Conservation (phyloP, 2,888 invertebrate genomes). For the Nemapogon koenigi region DNA sequence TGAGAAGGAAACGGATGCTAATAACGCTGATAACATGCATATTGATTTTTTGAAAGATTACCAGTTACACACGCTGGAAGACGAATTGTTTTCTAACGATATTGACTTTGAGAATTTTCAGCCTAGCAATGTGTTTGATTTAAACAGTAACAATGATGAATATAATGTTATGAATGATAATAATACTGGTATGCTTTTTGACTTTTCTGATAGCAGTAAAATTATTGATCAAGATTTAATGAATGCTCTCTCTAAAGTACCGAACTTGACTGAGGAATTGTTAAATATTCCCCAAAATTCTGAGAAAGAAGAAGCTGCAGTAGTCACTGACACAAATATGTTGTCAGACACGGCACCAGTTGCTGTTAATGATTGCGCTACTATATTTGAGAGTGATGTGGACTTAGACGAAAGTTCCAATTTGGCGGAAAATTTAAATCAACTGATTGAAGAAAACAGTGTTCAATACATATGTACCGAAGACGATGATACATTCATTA, state of each 20-base stretch:
- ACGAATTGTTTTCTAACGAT: constrained; percentile 48
- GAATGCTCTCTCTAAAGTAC: constrained; percentile 38
- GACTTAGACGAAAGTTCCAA: constrained; percentile 53
- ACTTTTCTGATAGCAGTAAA: constrained; percentile 32
- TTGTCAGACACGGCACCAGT: constrained; percentile 23
- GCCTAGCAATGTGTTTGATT: constrained; percentile 39
- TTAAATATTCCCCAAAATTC: constrained; percentile 28
- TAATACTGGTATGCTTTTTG: constrained; percentile 37
- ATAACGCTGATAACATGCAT: constrained; percentile 39
- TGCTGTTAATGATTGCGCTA: constrained; percentile 46
- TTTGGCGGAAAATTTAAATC: constrained; percentile 52
- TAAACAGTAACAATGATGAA: constrained; percentile 33
- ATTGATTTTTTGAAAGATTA: constrained; percentile 51
- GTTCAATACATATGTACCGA: constrained; percentile 56
- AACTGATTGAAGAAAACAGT: constrained; percentile 49
- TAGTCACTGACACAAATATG: neutral
- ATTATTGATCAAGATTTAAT: constrained; percentile 47
- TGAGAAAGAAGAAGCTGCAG: neutral
- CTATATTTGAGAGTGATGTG: constrained; percentile 55
- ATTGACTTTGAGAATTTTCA: constrained; percentile 50
- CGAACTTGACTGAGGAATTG: constrained; percentile 39
- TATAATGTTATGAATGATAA: constrained; percentile 26
- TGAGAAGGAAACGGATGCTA: constrained; percentile 23
- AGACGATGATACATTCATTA: constrained; percentile 55
- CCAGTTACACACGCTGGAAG: constrained; percentile 46